phyloP scores from a whole-genome alignment of 2,888 invertebrate species.

The Chirona hameri region DNA sequence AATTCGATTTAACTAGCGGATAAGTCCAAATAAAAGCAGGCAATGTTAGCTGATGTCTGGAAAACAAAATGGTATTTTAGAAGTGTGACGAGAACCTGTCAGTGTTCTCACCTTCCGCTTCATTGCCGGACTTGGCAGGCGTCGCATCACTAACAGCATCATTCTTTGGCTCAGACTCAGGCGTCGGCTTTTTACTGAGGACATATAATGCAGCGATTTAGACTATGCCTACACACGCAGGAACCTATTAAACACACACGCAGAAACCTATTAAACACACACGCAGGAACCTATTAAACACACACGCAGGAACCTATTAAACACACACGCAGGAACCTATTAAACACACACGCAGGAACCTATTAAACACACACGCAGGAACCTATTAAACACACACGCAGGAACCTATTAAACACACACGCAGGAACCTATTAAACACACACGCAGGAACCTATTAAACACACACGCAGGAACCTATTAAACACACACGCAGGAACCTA shows the following conservation, averaged over 20 bases:
- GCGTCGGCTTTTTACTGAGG: background rate
- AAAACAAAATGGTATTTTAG: background rate
- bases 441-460: too few relatives aligned
- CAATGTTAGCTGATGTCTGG: too few relatives aligned
- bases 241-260: too few relatives aligned
- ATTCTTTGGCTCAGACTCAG: background rate
- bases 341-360: background rate
- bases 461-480: too few relatives aligned
- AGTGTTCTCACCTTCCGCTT: background rate
- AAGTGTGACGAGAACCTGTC: background rate
- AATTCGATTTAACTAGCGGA: too few relatives aligned
- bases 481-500: too few relatives aligned
- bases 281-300: background rate
- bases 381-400: too few relatives aligned
- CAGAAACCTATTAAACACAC: too few relatives aligned
- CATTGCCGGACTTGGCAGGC: background rate
- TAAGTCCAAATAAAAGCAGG: too few relatives aligned
- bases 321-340: background rate
- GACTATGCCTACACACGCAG: background rate
- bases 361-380: background rate
- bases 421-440: too few relatives aligned
- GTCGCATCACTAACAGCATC: background rate
- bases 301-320: background rate
- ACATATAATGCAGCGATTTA: background rate
- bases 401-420: too few relatives aligned